Conservation (phyloP, 2,888 invertebrate species). For the Acholoe squamosa region DNA sequence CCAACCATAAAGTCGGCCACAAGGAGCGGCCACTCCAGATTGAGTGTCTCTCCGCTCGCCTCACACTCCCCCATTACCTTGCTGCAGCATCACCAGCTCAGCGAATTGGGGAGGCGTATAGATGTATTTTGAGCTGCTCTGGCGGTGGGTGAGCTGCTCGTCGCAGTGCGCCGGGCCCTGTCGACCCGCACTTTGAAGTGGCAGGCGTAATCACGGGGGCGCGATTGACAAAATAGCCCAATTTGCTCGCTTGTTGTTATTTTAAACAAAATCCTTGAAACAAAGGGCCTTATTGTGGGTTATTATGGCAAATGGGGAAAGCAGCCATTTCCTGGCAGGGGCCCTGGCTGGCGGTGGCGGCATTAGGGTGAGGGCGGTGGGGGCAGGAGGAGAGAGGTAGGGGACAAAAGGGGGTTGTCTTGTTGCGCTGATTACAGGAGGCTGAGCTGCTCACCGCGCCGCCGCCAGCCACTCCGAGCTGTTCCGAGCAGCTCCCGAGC, state of each 20-base stretch:
- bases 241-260: conserved; percentile 60
- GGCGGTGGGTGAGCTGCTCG: background rate
- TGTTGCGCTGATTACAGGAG: conserved; percentile 55
- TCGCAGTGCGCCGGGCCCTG: background rate
- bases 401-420: conserved; percentile 58
- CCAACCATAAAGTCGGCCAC: conserved; percentile 6
- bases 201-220: conserved; percentile 53
- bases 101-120: conserved; percentile 6
- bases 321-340: conserved; percentile 56
- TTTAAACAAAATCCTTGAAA: conserved; percentile 61
- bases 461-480: conserved; percentile 7
- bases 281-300: conserved; percentile 61
- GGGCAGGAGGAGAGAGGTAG: conserved; percentile 14
- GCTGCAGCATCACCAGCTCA: background rate
- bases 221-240: conserved; percentile 59
- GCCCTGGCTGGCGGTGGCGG: conserved; percentile 28
- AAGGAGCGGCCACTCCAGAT: background rate
- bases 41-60: background rate
- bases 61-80: conserved; percentile 10
- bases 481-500: conserved; percentile 17
- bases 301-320: conserved; percentile 61
- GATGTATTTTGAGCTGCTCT: conserved; percentile 30
- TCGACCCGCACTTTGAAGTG: conserved; percentile 59
- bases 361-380: conserved; percentile 39
- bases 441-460: background rate